Evolutionary conservation across 2,797 vertebrate species (phyloP), one percentile per base, ranked within the genome.

Genomic region (Lemur catta): DNA sequence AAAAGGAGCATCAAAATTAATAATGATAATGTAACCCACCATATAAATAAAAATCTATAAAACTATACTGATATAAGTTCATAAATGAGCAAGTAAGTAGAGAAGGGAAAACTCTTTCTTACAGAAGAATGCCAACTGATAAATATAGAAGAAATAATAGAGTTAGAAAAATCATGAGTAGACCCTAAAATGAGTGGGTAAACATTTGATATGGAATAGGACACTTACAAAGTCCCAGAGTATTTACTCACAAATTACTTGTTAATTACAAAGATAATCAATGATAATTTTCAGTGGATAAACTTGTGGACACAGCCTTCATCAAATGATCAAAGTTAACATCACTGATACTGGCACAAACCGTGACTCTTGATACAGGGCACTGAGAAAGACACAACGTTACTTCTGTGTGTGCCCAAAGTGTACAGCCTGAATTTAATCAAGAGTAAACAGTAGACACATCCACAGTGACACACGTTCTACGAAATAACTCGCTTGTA

Each of bases 31-130:
- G 81, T 13, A 90, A 79, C 20, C n/a, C 22, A 55, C 11, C 71
- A 20, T 38, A 26, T 55, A 90, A 94, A 92, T 59, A 72, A 87
- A 93, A 88, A 89, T 84, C 33, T 92, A 22, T n/a, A 63, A 71
- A 50, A 35, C 46, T 26, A 78, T 46, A 61, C 11, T 72, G 18
- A 93, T 59, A 35, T 7, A 75, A 85, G 52, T 89, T 71, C 43
- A 85, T 63, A 84, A 61, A 80, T 33, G 15, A 95, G 18, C 43
- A 75, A 41, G 7, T 55, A 92, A 81, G 14, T 72, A 17, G 11
- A 91, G 9, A 71, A 78, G 17, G 43, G n/a, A 72, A 94, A 84
- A 38, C 28, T 48, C 46, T 65, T 78, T 11, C 28, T 88, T 72
- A 35, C 2, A 82, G n/a, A 52, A 88, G 61, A 78, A 74, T 43